Conservation (phyloP, 1,140 invertebrate genomes). For the Phthorimaea operculella region DNA sequence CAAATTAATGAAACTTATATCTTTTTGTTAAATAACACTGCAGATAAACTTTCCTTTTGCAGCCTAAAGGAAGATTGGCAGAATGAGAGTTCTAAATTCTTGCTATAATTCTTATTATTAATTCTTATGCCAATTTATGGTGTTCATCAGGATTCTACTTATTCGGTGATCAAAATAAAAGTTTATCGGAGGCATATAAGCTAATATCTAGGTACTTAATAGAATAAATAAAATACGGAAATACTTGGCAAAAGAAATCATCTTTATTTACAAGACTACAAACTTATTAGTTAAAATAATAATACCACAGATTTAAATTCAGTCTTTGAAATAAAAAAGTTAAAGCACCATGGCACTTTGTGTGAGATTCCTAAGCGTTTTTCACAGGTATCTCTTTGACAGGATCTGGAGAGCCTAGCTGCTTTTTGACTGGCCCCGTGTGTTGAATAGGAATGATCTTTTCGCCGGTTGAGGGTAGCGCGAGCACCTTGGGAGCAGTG, state of each 20-base stretch:
- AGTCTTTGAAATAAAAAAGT: constrained; percentile 28
- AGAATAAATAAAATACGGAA: not conserved
- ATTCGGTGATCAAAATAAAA: no score
- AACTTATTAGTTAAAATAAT: not conserved
- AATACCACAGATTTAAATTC: constrained; percentile 2
- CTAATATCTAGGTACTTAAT: no score
- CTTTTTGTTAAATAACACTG: no score
- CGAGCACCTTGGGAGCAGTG: constrained; percentile 69
- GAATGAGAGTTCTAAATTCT: no score
- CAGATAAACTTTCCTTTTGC: no score
- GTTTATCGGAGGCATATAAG: no score
- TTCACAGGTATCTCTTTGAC: not conserved
- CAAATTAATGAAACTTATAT: no score
- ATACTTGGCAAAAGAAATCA: not conserved
- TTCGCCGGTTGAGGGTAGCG: constrained; percentile 46
- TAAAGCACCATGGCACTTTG: not conserved
- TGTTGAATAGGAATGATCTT: constrained; percentile 49
- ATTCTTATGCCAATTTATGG: no score
- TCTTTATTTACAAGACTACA: not conserved
- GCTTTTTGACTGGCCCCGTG: constrained; percentile 47
- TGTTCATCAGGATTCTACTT: no score
- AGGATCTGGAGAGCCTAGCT: constrained; percentile 25
- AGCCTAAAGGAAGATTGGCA: no score
- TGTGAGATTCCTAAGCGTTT: no score
- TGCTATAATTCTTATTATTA: no score